These are phyloP conservation scores for Ochlodes sylvanus DNA, from an alignment of 2,888 invertebrate genomes.

Conservation along the genomic window DNA sequence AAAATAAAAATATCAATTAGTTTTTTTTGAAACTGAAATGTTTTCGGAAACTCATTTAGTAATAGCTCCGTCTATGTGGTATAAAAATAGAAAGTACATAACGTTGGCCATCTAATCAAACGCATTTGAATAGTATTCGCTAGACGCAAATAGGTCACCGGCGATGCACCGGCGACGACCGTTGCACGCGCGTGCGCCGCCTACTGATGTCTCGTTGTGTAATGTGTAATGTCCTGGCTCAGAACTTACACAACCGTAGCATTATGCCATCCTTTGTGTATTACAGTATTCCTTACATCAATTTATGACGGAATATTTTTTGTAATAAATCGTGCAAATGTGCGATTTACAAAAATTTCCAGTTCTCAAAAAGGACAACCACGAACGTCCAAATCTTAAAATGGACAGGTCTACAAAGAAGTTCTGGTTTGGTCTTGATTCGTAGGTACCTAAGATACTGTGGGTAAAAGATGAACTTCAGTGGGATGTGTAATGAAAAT, in stretches of 20 bases:
- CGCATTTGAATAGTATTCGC: conserved; percentile 53
- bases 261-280: conserved; percentile 8
- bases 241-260: conserved; percentile 11
- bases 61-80: neutral
- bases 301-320: too few species aligned
- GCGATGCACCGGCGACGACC: conserved; percentile 67
- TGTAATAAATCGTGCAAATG: neutral
- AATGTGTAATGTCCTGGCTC: conserved; percentile 19
- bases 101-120: conserved; percentile 28
- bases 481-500: too few species aligned
- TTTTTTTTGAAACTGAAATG: neutral
- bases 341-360: neutral
- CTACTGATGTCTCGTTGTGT: conserved; percentile 56
- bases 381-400: neutral
- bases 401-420: neutral
- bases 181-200: conserved; percentile 75
- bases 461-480: too few species aligned
- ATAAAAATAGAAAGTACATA: conserved; percentile 14
- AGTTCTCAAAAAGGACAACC: neutral
- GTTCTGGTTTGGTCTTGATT: neutral
- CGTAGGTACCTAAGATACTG: too few species aligned
- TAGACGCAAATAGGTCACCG: conserved; percentile 75
- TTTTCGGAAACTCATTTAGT: too few species aligned
- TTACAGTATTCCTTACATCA: neutral
- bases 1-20: neutral